These are phyloP conservation scores for Ispidina picta DNA, from an alignment of 2,797 vertebrate genomes.

Conservation along the genomic window DNA sequence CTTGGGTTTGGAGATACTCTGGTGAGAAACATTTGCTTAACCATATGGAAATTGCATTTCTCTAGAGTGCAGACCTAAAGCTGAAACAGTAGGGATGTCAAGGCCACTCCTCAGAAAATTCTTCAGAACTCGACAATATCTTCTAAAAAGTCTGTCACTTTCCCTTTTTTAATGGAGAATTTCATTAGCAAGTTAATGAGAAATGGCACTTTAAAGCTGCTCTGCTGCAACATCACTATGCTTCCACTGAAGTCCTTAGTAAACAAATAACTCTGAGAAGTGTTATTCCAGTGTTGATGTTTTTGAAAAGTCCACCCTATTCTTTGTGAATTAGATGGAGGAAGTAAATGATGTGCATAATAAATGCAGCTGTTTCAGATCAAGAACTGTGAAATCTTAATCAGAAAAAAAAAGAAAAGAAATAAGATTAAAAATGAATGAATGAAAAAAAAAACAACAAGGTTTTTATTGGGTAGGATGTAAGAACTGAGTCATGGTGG, in stretches of 20 bases:
- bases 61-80: slow-evolving; percentile 33
- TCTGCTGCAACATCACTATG: not conserved
- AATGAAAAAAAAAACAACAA: not conserved
- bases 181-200: slow-evolving; percentile 43
- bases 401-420: not conserved
- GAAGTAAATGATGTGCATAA: not conserved
- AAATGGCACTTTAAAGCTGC: slow-evolving; percentile 18
- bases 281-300: not conserved
- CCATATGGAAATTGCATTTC: slow-evolving; percentile 64
- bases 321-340: not conserved
- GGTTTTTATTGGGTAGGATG: not conserved
- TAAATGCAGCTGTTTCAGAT: not conserved
- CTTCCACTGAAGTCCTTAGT: not conserved
- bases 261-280: not conserved
- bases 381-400: not conserved
- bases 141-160: slow-evolving; percentile 19
- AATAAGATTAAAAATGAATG: too few species aligned
- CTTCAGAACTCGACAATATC: not conserved
- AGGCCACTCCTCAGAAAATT: slow-evolving; percentile 14
- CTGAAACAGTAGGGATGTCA: slow-evolving; percentile 41
- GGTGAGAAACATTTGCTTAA: slow-evolving; percentile 66
- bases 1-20: slow-evolving; percentile 39
- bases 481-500: not conserved
- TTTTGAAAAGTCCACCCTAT: not conserved
- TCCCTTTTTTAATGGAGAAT: slow-evolving; percentile 21